Conservation (phyloP, 2,888 invertebrate species). For the Muschampia plurimacula region DNA sequence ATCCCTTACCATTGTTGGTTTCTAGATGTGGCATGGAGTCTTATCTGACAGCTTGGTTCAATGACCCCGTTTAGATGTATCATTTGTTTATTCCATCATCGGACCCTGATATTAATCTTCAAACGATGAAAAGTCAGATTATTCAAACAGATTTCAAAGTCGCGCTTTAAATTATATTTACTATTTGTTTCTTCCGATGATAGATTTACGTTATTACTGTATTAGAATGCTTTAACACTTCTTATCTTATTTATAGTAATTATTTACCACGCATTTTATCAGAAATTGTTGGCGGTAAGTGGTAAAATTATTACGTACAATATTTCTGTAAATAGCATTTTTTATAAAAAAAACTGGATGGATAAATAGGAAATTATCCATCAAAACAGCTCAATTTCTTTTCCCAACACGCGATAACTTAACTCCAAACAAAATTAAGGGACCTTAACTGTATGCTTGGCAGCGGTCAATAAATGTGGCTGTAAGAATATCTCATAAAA, state of each 20-base stretch:
- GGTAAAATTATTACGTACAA: too few relatives aligned
- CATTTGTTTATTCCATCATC: conserved; percentile 82
- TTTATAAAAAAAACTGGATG: too few relatives aligned
- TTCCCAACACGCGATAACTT: too few relatives aligned
- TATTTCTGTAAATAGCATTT: too few relatives aligned
- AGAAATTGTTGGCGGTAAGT: too few relatives aligned
- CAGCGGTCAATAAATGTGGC: too few relatives aligned
- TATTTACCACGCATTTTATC: too few relatives aligned
- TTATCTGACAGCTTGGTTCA: conserved; percentile 72
- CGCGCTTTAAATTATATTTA: conserved; percentile 65
- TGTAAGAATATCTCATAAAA: too few relatives aligned
- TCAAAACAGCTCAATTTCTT: too few relatives aligned
- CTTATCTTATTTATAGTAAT: background rate
- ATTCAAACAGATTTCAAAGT: conserved; percentile 65
- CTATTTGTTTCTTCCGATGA: conserved; percentile 67
- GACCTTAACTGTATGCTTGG: too few relatives aligned
- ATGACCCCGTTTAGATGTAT: conserved; percentile 69
- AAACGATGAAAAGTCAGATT: conserved; percentile 76
- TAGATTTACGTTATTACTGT: conserved; percentile 47
- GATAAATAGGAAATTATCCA: too few relatives aligned
- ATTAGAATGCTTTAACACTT: conserved; percentile 4
- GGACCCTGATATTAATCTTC: conserved; percentile 74
- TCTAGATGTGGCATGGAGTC: conserved; percentile 44
- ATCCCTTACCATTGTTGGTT: conserved; percentile 77
- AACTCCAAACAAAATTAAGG: too few relatives aligned